Evolutionary conservation across 1,140 invertebrate species (phyloP), one percentile per base, ranked within the genome.

Genomic region (Bilobella aurantiaca): DNA sequence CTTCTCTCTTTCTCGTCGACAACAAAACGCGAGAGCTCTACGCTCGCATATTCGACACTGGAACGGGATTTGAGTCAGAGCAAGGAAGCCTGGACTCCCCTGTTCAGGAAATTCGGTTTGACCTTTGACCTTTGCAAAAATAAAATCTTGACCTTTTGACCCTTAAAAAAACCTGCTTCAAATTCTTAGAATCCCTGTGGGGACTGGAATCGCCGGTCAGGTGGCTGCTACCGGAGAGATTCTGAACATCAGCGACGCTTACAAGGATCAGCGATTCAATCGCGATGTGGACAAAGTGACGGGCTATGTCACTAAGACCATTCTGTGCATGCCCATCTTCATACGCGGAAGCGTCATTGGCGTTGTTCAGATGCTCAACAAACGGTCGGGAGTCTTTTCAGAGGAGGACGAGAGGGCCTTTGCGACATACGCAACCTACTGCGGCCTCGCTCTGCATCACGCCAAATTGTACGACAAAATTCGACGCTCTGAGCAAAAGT

Each of bases 391-490:
- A 1, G 34, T 28, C 37, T 72, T 72, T 57, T 64, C 64, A 12
- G 70, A 78, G 68, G 83, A 85, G 59, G 90, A 93, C 74, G 88
- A 91, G 77, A 85, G 87, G 71, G 84, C 87, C 1, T 93, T 93
- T 78, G 85, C 89, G 76, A 87, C 84, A 46, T 91, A 91, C 75
- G 88, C 89, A 0, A 83, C 88, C n/a, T 92, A 91, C 74, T 92
- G 90, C 76, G 90, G 89, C 0, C 77, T 92, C 5, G 90, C 89
- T 8, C 79, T 92, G 30, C 86, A 92, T 76, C 88, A 92, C 76
- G 88, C 89, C 23, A 89, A 89, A 76, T 76, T 92, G 1, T 92
- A 92, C 74, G 88, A 91, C 70, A 88, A 89, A 78, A 91, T 92
- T 28, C 80, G 85, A 64, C 78, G 85, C 60, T 90, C 89, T 3